Base-by-base conservation (phyloP, 2,797 vertebrate species). In the Emys orbicularis region DNA sequence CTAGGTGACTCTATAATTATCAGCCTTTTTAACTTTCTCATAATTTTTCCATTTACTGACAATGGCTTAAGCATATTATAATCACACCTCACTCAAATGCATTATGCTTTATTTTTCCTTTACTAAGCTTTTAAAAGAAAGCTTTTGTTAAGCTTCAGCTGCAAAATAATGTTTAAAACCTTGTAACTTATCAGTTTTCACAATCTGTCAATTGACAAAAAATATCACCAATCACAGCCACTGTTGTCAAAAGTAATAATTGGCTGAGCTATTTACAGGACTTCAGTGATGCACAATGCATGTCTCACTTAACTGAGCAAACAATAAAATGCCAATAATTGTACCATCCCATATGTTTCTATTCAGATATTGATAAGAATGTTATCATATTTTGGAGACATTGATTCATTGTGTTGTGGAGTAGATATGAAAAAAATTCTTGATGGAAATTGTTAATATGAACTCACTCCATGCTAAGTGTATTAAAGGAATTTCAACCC, bases 401-500 rank as follows among this genome's bases (percentile, higher is more conserved):
- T 87, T 72, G 84, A 95, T 91, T 92, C 95, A 86, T 83, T 96
- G 94, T 96, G 92, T 61, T 90, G 81, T 89, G 94, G 86, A 92
- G 89, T 54, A 90, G 94, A 83, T 94, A 94, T 1, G 23, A 79
- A 49, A 90, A 84, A 8, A 52, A 82, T 31, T 68, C 84, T 92
- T 93, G 94, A 92, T 97, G 96, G 93, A 90, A 92, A 95, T n/a
- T 95, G 90, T 94, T 97, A 92, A 97, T 97, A 89, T 90, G 92
- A 96, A 96, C 97, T 97, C 97, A 90, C 94, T 96, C 81, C 77
- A 85, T 95, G 97, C 88, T 92, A 90, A 5, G 34, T 86, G 4
- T 72, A 93, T 97, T 98, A 98, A 97, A 97, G 94, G 72, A 97
- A 97, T 97, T 98, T 98, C 91, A 97, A 53, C 94, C 97, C 97